These are phyloP conservation scores for Recurvirostra avosetta DNA, from an alignment of 2,113 vertebrate genomes.

Conservation along the genomic window DNA sequence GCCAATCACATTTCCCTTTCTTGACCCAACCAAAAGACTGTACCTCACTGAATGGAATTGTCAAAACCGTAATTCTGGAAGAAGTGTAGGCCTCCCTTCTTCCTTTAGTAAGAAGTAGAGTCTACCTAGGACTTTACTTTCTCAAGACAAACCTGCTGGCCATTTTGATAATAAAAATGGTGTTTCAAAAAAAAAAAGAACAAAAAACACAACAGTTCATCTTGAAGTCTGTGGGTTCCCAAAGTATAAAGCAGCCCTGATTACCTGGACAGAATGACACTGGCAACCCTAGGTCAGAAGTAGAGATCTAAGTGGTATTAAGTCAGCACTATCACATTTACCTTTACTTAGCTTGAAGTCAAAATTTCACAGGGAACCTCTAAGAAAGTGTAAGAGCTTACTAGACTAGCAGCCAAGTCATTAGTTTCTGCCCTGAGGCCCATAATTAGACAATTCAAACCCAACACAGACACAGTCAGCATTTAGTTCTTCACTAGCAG, in stretches of 20 bases:
- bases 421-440: not conserved
- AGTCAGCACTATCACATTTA: not conserved
- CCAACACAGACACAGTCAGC: not conserved
- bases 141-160: not conserved
- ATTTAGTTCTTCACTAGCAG: not conserved
- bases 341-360: not conserved
- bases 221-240: not conserved
- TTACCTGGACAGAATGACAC: not conserved
- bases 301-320: not conserved
- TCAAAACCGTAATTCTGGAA: not conserved
- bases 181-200: not conserved
- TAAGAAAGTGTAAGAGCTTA: not conserved
- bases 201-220: not conserved
- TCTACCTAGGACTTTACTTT: not conserved
- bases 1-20: not conserved
- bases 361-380: not conserved
- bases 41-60: not conserved
- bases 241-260: not conserved
- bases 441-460: not conserved
- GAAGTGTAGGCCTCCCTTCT: not conserved
- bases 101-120: not conserved
- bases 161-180: not conserved
- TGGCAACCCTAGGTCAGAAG: not conserved
- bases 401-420: not conserved
- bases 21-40: not conserved